A percentile compares a stretch with the other conserved stretches of the same genome.
Conservation (phyloP, 2,113 vertebrate genomes). For the Mixornis gularis region DNA sequence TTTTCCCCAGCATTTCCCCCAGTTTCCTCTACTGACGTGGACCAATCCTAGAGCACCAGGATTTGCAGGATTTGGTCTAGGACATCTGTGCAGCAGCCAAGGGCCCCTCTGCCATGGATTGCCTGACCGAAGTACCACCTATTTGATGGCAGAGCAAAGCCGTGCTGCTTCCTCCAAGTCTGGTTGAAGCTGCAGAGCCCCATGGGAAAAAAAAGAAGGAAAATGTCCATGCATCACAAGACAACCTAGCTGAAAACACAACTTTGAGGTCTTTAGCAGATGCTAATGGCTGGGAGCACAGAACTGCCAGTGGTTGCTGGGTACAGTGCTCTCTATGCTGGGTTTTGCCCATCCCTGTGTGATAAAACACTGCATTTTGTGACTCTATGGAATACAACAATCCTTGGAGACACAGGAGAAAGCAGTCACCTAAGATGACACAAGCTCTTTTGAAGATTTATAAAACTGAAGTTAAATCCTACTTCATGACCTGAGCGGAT, state of each 20-base stretch:
- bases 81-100: not conserved
- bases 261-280: not conserved
- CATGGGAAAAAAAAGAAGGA: not conserved
- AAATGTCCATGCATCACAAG: not conserved
- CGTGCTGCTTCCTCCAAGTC: not conserved
- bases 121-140: not conserved
- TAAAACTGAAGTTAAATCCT: not conserved
- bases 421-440: not conserved
- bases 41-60: not conserved
- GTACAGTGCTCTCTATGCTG: not conserved
- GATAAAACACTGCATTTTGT: not conserved
- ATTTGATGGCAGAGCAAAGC: not conserved
- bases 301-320: not conserved
- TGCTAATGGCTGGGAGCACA: not conserved
- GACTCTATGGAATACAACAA: not conserved
- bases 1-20: not conserved
- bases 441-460: not conserved
- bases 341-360: not conserved
- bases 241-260: not conserved
- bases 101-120: not conserved
- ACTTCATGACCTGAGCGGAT: not conserved
- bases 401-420: not conserved
- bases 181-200: not conserved
- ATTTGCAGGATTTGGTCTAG: not conserved
- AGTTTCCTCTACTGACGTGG: not conserved